A percentile compares a stretch with the other conserved stretches of the same genome.
These are phyloP conservation scores for Acrocyrtus sp. DNA, from an alignment of 2,888 invertebrate genomes.

Conservation along the genomic window DNA sequence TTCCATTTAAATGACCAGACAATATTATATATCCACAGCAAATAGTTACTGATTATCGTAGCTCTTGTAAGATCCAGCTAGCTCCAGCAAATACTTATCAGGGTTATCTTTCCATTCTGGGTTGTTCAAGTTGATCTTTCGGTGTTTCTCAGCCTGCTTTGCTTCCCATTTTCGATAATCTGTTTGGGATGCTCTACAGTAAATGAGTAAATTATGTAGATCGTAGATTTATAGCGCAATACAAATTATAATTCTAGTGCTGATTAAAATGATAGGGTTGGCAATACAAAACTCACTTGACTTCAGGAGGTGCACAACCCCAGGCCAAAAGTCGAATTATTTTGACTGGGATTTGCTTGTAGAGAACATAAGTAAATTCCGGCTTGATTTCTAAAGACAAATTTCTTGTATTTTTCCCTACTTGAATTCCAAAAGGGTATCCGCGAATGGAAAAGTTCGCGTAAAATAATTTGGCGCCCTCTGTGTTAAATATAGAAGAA, in stretches of 20 bases:
- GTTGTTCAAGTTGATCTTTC: constrained; percentile 85
- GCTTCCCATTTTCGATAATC: constrained; percentile 93
- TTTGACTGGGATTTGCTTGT: constrained; percentile 75
- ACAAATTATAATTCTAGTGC: background rate
- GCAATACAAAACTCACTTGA: constrained; percentile 71
- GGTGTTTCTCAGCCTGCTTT: constrained; percentile 85
- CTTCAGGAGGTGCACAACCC: constrained; percentile 81
- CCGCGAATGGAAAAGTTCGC: constrained; percentile 86
- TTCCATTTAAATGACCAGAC: background rate
- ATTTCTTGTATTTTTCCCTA: constrained; percentile 82
- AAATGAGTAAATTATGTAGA: constrained; percentile 26
- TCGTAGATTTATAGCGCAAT: too few relatives aligned
- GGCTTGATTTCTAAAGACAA: constrained; percentile 79
- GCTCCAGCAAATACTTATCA: constrained; percentile 76
- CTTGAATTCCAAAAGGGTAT: constrained; percentile 84
- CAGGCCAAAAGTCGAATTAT: constrained; percentile 79
- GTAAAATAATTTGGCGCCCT: constrained; percentile 80
- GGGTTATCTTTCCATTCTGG: constrained; percentile 97
- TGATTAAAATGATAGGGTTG: background rate
- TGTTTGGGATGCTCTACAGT: constrained; percentile 79
- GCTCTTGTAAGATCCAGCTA: constrained; percentile 60
- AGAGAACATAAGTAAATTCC: constrained; percentile 78
- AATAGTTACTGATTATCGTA: constrained; percentile 45
- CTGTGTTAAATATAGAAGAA: constrained; percentile 65
- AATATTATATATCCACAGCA: background rate